These are phyloP conservation scores for Drosophila dunni DNA, from an alignment of 1,140 invertebrate species.

Conservation along the genomic window DNA sequence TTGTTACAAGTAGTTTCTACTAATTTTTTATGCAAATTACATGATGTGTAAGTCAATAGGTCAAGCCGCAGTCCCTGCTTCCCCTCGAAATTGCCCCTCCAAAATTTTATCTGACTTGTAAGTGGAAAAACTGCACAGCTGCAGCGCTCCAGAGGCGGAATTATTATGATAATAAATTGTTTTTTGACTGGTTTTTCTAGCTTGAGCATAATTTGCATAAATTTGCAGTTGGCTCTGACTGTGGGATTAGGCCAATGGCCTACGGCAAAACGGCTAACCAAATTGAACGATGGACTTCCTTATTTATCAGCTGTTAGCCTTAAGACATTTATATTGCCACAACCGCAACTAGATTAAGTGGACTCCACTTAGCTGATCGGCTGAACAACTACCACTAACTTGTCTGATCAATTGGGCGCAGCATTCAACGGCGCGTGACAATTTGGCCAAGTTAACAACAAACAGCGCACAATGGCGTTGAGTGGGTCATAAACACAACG, in stretches of 20 bases:
- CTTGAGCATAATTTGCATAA: conserved; percentile 63
- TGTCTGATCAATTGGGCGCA: conserved; percentile 56
- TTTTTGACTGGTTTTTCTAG: conserved; percentile 74
- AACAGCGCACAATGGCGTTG: conserved; percentile 26
- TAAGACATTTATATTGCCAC: conserved; percentile 29
- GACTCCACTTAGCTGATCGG: conserved; percentile 9
- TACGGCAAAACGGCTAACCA: background rate
- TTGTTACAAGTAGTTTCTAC: conserved; percentile 26
- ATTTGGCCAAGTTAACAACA: conserved; percentile 55
- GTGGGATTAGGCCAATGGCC: conserved; percentile 38
- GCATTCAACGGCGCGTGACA: conserved; percentile 68
- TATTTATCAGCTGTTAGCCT: conserved; percentile 60
- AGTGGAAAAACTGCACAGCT: conserved; percentile 49
- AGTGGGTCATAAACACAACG: conserved; percentile 35
- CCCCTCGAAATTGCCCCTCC: background rate
- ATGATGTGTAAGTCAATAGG: conserved; percentile 73
- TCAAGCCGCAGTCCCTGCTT: conserved; percentile 39
- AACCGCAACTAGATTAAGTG: conserved; percentile 60
- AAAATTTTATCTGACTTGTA: conserved; percentile 10
- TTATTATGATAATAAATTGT: conserved; percentile 79
- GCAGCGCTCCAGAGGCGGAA: conserved; percentile 66
- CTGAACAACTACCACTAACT: conserved; percentile 8
- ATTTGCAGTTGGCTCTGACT: conserved; percentile 45
- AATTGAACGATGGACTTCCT: conserved; percentile 51
- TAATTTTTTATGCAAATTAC: conserved; percentile 48